Evolutionary conservation across 2,888 invertebrate genomes (phyloP), one percentile per base, ranked within the genome.

Genomic region (Tillus elongatus): DNA sequence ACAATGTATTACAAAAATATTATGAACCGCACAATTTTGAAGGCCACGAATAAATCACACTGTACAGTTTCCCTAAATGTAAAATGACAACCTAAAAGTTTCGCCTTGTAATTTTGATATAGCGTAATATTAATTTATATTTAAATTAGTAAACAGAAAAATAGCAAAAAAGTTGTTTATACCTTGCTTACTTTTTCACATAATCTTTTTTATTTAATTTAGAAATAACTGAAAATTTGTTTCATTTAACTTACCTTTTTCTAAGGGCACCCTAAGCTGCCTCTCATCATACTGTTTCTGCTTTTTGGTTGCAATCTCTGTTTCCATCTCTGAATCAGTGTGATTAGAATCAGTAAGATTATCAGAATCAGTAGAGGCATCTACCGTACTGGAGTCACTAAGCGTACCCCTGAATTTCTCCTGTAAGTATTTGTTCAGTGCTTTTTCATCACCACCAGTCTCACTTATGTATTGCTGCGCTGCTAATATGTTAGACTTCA

Each of bases 181-280:
- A n/a, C n/a, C n/a, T n/a, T n/a, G n/a, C n/a, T n/a, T n/a, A n/a
- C n/a, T n/a, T n/a, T n/a, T n/a, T n/a, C n/a, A n/a, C n/a, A n/a
- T n/a, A n/a, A n/a, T n/a, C n/a, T n/a, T n/a, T n/a, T n/a, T n/a
- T n/a, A n/a, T n/a, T n/a, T n/a, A n/a, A n/a, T n/a, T n/a, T n/a
- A n/a, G n/a, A n/a, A n/a, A n/a, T n/a, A n/a, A n/a, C n/a, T n/a
- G n/a, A n/a, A n/a, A n/a, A n/a, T n/a, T n/a, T n/a, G n/a, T n/a
- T n/a, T n/a, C n/a, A n/a, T n/a, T 8, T 8, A 1, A 48, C 47
- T 42, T 51, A 66, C 65, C 64, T 64, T 74, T 69, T 35, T 76
- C 77, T 13, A 84, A 56, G 1, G 83, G 82, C 37, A 79, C 69
- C 31, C 76, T 66, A 35, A 83, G 59, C 46, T 78, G 74, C 13